Conservation (phyloP, 2,113 vertebrate species). For the Progne subis region DNA sequence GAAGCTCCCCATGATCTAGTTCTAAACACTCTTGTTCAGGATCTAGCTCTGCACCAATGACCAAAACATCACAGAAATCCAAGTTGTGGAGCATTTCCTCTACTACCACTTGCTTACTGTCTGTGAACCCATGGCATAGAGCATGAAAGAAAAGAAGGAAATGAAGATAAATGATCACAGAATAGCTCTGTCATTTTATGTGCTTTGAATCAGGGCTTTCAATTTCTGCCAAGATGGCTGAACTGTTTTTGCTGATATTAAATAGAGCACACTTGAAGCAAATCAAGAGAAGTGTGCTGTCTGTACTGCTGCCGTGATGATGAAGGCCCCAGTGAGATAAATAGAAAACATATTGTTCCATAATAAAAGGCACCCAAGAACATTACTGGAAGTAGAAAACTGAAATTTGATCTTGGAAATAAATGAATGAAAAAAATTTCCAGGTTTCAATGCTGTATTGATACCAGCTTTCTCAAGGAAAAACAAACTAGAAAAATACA, state of each 20-base stretch:
- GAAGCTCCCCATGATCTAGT: conserved; percentile 78
- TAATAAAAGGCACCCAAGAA: neutral
- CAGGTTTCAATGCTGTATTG: neutral
- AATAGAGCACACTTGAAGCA: neutral
- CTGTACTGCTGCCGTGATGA: neutral
- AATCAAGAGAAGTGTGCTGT: neutral
- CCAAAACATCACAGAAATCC: conserved; percentile 95
- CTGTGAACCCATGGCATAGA: conserved; percentile 57
- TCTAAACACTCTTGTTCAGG: conserved; percentile 87
- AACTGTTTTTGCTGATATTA: neutral
- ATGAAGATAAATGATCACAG: neutral
- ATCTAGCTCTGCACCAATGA: conserved; percentile 86
- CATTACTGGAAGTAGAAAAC: neutral
- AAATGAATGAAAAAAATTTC: neutral
- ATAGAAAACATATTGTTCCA: neutral
- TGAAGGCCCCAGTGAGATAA: neutral
- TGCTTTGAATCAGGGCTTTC: neutral
- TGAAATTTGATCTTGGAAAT: neutral
- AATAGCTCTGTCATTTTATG: neutral
- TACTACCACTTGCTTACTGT: conserved; percentile 71
- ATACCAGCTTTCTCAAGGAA: neutral
- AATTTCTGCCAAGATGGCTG: neutral
- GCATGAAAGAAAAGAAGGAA: neutral
- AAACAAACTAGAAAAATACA: neutral
- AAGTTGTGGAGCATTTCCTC: conserved; percentile 93